Conservation (phyloP, 2,113 vertebrate species). For the Boulengerochromis microlepis region DNA sequence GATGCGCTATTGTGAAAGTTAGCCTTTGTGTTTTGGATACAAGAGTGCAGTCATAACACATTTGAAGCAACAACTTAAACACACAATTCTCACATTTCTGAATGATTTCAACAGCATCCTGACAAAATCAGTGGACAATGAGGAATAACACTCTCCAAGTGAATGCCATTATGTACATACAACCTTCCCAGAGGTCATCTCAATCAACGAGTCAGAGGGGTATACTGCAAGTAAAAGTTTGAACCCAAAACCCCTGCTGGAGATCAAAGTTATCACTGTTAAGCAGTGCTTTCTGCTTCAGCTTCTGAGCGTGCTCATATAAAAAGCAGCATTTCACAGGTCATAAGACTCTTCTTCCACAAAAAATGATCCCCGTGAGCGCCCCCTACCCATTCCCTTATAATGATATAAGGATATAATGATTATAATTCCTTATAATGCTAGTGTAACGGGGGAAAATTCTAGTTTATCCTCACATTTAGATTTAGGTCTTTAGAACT, state of each 20-base stretch:
- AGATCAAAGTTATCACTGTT: neutral
- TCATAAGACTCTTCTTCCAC: neutral
- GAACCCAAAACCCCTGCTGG: neutral
- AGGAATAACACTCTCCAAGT: neutral
- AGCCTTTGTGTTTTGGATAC: neutral
- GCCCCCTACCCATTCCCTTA: neutral
- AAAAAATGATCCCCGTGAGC: neutral
- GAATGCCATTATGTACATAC: neutral
- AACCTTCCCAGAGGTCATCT: neutral
- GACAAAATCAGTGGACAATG: rapidly evolving
- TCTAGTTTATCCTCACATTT: neutral
- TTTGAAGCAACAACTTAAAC: neutral
- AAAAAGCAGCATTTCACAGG: neutral
- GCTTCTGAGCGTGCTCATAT: neutral
- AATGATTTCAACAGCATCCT: rapidly evolving
- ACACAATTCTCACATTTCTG: neutral
- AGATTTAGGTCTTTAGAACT: neutral
- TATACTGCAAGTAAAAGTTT: neutral
- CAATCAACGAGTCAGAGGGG: neutral
- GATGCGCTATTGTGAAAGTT: neutral
- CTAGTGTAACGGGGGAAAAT: neutral
- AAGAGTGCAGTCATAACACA: neutral
- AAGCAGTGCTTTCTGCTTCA: neutral
- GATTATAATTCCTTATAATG: neutral
- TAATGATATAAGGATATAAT: neutral